Evolutionary conservation across 2,113 vertebrate genomes (phyloP).

Genomic region (Seriola aureovittata): DNA sequence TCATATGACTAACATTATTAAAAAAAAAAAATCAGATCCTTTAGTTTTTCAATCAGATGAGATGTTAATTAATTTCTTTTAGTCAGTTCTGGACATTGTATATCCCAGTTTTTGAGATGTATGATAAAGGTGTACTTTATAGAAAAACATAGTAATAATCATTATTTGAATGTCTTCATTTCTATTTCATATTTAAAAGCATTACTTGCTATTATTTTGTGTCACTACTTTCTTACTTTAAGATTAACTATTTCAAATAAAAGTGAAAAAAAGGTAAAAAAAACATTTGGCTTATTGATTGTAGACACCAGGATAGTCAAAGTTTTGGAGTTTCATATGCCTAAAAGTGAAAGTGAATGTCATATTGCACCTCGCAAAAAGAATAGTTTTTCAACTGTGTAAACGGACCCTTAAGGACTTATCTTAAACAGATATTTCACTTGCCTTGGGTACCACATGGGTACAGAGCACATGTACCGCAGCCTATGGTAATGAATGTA

Average conservation of each 20-base stretch:
- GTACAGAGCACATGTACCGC: conserved; percentile 11
- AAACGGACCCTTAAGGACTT: background rate
- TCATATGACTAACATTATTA: background rate
- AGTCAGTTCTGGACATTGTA: background rate
- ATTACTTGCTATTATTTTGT: background rate
- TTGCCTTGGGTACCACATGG: conserved; percentile 7
- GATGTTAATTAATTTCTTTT: background rate
- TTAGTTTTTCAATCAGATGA: background rate
- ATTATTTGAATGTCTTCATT: background rate
- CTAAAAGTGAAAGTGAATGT: background rate
- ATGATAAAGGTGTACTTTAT: background rate
- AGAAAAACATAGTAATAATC: background rate
- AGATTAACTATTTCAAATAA: background rate
- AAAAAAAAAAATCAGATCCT: too few relatives aligned
- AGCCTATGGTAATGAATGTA: conserved; percentile 2
- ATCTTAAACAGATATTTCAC: conserved; percentile 7
- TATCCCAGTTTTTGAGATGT: background rate
- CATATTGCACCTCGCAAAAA: background rate
- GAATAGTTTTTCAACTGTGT: conserved; percentile 8
- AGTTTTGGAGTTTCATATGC: background rate
- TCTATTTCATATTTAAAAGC: background rate
- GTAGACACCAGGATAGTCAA: too few relatives aligned
- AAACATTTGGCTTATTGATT: too few relatives aligned
- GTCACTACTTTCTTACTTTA: background rate
- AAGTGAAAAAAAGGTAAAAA: background rate